Evolutionary conservation across 2,888 invertebrate genomes (phyloP), one percentile per base, ranked within the genome.

Genomic region (Heterodera filipjevi): DNA sequence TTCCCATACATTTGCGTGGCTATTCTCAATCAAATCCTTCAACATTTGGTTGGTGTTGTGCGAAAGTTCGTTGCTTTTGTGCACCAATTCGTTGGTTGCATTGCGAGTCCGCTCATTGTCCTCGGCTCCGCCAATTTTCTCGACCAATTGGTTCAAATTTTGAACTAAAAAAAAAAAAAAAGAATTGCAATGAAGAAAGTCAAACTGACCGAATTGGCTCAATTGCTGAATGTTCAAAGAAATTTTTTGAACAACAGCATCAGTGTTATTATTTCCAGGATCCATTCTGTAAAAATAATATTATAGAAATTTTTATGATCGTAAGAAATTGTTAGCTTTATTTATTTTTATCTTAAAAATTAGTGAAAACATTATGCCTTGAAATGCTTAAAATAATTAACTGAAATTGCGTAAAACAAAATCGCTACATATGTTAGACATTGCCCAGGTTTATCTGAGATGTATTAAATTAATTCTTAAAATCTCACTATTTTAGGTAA

Each of bases 21-120:
- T 81, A 71, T 84, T 53, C 39, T 82, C 78, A 12, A 87, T 85
- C 44, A 88, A 79, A 32, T 86, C 82, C 71, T 84, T 84, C 81
- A 88, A 82, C 73, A 85, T 76, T 33, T 79, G 71, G 77, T 84
- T 87, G 30, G 86, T 87, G 46, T 83, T 80, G 79, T 86, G 84
- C 53, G 87, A 86, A 22, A 89, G 76, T 16, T 79, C 80, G 64
- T 86, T 85, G 49, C 85, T 85, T 66, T 81, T 77, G 35, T 85
- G 85, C 27, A 85, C 70, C 39, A 84, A 70, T 49, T 77, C 64
- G 78, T 76, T 79, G 44, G 85, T 46, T 19, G 66, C 33, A 33
- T 85, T 77, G 64, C 77, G 79, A 16, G 76, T 49, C 35, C 53
- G 35, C 19, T 80, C 76, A 66, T 64, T 77, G 64, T 84, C 85